Conservation (phyloP, 2,888 invertebrate species). For the Stenotaenia linearis region DNA sequence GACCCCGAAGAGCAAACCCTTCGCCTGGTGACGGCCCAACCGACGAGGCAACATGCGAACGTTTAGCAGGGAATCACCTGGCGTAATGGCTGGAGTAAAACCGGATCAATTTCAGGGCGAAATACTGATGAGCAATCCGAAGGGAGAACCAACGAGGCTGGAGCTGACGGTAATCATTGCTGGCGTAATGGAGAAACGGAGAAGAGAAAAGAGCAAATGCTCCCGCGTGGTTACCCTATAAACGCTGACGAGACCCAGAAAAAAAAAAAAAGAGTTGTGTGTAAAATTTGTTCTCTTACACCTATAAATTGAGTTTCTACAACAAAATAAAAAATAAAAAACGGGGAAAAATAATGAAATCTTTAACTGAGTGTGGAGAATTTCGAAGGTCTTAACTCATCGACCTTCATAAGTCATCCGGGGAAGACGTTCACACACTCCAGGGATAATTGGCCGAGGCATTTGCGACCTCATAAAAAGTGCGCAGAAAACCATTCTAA, state of each 20-base stretch:
- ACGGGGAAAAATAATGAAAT: background rate
- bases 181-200: constrained; percentile 21
- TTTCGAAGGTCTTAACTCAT: background rate
- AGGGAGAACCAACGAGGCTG: constrained; percentile 22
- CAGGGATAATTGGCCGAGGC: background rate
- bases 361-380: background rate
- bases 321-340: background rate
- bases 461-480: constrained; percentile 10
- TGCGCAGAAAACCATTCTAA: background rate
- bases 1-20: background rate
- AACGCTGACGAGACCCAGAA: constrained; percentile 1
- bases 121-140: constrained; percentile 32
- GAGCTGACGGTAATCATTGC: constrained; percentile 30
- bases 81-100: constrained; percentile 31
- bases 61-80: constrained; percentile 24
- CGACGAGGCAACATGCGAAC: constrained; percentile 8
- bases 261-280: background rate
- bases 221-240: constrained; percentile 19
- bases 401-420: background rate
- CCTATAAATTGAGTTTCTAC: background rate
- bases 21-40: constrained; percentile 21
- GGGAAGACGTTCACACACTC: background rate
- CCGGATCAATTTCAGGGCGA: constrained; percentile 31
- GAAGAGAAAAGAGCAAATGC: constrained; percentile 29
- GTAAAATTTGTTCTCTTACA: constrained; percentile 18